phyloP scores from a whole-genome alignment of 2,113 vertebrate species.

The Plecturocebus donacophilus region DNA sequence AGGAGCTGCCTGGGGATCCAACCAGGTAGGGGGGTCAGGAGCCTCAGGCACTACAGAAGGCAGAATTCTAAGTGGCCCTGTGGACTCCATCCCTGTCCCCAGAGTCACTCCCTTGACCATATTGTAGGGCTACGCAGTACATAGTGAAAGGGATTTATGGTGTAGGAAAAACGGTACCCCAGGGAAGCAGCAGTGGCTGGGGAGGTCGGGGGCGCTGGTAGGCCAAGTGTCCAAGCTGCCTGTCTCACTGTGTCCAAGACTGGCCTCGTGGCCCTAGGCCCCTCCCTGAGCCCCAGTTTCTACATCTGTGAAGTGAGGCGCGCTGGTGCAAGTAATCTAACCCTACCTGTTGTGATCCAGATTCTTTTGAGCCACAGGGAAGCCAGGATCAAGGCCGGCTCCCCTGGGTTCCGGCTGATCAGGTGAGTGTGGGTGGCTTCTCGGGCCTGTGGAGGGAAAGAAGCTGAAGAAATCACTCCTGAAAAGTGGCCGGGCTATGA shows the following conservation, averaged over 20 bases:
- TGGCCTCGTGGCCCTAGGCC: not conserved
- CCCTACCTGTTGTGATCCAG: not conserved
- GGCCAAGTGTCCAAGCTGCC: not conserved
- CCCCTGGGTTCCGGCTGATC: not conserved
- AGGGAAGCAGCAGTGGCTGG: not conserved
- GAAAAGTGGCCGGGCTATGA: not conserved
- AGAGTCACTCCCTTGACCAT: not conserved
- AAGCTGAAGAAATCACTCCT: not conserved
- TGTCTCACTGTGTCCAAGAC: not conserved
- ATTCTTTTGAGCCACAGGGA: not conserved
- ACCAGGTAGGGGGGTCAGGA: not conserved
- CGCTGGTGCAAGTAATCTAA: not conserved
- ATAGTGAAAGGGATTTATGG: not conserved
- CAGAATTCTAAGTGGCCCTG: not conserved
- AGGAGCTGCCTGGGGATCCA: not conserved
- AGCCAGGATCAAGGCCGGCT: not conserved
- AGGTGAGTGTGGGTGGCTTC: not conserved
- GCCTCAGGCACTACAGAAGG: not conserved
- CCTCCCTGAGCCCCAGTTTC: slow-evolving; percentile 36
- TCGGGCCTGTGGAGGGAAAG: not conserved
- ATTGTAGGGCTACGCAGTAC: not conserved
- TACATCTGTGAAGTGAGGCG: not conserved
- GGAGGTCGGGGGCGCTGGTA: not conserved
- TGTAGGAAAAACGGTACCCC: not conserved
- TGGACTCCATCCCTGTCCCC: not conserved